Evolutionary conservation across 2,888 invertebrate genomes (phyloP), one percentile per base, ranked within the genome.

Genomic region (Smittia sp.): DNA sequence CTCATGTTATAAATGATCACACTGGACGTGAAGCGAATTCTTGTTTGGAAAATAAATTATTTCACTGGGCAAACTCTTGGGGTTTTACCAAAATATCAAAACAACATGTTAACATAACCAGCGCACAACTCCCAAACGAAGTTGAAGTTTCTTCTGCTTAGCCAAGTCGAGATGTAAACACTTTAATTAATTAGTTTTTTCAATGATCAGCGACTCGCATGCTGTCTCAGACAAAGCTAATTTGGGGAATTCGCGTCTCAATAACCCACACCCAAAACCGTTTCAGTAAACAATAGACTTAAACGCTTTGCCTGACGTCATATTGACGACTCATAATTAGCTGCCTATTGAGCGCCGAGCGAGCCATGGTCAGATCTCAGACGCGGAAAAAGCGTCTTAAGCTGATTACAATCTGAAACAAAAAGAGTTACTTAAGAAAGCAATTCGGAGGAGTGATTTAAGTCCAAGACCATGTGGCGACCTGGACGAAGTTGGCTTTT

Each of bases 281-380:
- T 46, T 46, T 46, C 3, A 15, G n/a, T n/a, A 15, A 46, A 46
- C 46, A 46, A 46, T 46, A 46, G 46, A 6, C 46, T 46, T 46
- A 46, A 46, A 46, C 15, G 46, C 2, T 46, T 46, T 46, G 46
- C 46, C 13, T 46, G 6, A 46, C 15, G 46, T 46, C 46, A 11
- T 46, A 32, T 22, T 58, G 18, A 20, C n/a, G 18, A 63, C n/a
- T 63, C 25, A 63, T n/a, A 63, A 63, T 63, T 27, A 63, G 58
- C 25, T 9, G 24, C 63, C 15, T 20, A 27, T 63, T 20, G 25
- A 63, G 27, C 2, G 1, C 3, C n/a, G 11, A 38, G 6, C 20
- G 24, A 58, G 20, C 20, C 52, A 46, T n/a, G n/a, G n/a, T 46
- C 52, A 18, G 52, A 24, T 22, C 15, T 24, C 7, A 63, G 25